Conservation (phyloP, 2,113 vertebrate genomes). For the Corythaeola cristata region DNA sequence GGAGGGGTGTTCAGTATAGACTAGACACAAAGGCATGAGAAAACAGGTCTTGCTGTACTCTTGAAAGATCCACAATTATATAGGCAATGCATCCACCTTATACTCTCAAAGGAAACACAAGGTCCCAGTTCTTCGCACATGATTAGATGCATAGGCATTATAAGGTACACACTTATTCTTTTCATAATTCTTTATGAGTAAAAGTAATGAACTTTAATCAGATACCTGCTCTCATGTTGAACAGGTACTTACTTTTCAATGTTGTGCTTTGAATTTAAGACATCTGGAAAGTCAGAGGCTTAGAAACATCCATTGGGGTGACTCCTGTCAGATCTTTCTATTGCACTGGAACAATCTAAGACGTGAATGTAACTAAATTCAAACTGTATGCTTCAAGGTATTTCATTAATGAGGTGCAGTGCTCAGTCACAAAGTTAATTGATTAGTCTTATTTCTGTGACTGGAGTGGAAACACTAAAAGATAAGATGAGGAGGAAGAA, state of each 20-base stretch:
- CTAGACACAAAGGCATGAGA: not conserved
- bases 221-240: not conserved
- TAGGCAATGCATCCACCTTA: not conserved
- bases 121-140: not conserved
- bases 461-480: not conserved
- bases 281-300: not conserved
- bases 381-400: not conserved
- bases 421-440: slow-evolving; percentile 47
- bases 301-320: not conserved
- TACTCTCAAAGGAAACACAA: not conserved
- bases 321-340: not conserved
- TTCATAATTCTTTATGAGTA: not conserved
- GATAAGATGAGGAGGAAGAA: not conserved
- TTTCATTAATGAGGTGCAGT: slow-evolving; percentile 26
- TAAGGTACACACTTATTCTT: not conserved
- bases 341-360: not conserved
- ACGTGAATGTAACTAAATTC: not conserved
- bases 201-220: not conserved
- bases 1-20: not conserved
- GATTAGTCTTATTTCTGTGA: slow-evolving; percentile 27
- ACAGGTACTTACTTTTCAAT: not conserved
- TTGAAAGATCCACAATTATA: not conserved
- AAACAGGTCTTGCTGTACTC: not conserved
- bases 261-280: not conserved
- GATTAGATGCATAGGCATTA: not conserved